phyloP scores from a whole-genome alignment of 2,888 invertebrate genomes.

The Pristionchus exspectatus region DNA sequence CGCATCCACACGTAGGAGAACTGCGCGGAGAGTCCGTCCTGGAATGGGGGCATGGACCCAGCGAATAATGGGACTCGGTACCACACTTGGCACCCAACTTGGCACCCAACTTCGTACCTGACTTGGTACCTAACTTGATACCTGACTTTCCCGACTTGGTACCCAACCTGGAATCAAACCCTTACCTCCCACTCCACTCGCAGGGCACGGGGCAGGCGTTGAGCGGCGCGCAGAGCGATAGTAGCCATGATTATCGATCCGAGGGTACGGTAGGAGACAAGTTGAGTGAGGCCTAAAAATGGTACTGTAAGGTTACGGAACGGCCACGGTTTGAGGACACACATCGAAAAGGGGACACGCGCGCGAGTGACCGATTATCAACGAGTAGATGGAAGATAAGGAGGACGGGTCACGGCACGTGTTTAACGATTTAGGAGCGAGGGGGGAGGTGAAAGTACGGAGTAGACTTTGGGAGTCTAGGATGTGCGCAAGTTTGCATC shows the following conservation, averaged over 20 bases:
- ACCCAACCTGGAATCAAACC: neutral
- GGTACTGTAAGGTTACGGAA: neutral
- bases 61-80: neutral
- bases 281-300: neutral
- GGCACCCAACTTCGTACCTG: neutral
- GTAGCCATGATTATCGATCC: constrained; percentile 51
- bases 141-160: neutral
- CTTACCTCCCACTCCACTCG: constrained; percentile 67
- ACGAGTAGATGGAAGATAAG: neutral
- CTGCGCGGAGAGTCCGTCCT: constrained; percentile 68
- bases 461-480: constrained; percentile 18
- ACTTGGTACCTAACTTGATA: neutral
- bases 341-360: neutral
- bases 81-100: neutral
- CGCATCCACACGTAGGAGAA: constrained; percentile 72
- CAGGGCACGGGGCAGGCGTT: constrained; percentile 66
- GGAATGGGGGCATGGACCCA: neutral
- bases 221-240: constrained; percentile 62
- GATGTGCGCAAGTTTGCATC: neutral
- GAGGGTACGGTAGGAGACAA: constrained; percentile 24
- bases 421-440: neutral
- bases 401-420: constrained; percentile 30
- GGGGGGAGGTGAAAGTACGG: constrained; percentile 8
- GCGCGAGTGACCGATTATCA: constrained; percentile 24
- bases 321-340: neutral